Evolutionary conservation across 1,140 invertebrate species (phyloP), one percentile per base, ranked within the genome.

Genomic region (Neodiprion fabricii): DNA sequence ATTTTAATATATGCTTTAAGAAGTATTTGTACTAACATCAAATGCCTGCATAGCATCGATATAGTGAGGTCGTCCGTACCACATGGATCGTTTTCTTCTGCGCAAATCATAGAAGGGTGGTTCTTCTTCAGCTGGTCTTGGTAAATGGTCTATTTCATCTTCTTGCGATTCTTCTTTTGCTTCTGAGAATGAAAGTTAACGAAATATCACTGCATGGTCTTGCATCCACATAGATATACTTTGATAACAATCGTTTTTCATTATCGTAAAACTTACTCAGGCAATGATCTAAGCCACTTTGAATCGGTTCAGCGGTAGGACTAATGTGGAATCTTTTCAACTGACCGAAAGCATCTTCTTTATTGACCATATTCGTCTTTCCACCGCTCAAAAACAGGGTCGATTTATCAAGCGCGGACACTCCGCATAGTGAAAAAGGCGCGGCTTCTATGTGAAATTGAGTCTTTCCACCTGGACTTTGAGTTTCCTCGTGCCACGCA

Each of bases 381-480:
- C 83, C 77, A 47, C 84, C 84, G 5, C 83, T 85, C 48, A 92
- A 80, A 71, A 92, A 89, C 67, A 86, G 87, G 0, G 90, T 89
- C 67, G 91, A 91, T 75, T 90, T 90, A 82, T 93, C 92, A 0
- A 92, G 87, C 0, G 89, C 89, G 1, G 91, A 91, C 14, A 93
- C 77, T 23, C 90, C 90, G 79, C 92, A 93, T 0, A 92, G 77
- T 0, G 92, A 92, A 50, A 85, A 86, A 0, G 90, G 88, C 0
- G 85, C 84, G 4, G 91, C 89, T 74, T 89, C 85, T 0, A 93
- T 77, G 23, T 86, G 83, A 8, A 92, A 80, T 9, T 83, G 85
- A 7, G 89, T 89, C 2, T 83, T 75, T 4, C 83, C 85, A 3
- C 92, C 92, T 0, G 92, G 92, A 67, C 83, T 81, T 28, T 87